Conservation (phyloP, 2,888 invertebrate genomes). For the Drosophila atroscutellata region DNA sequence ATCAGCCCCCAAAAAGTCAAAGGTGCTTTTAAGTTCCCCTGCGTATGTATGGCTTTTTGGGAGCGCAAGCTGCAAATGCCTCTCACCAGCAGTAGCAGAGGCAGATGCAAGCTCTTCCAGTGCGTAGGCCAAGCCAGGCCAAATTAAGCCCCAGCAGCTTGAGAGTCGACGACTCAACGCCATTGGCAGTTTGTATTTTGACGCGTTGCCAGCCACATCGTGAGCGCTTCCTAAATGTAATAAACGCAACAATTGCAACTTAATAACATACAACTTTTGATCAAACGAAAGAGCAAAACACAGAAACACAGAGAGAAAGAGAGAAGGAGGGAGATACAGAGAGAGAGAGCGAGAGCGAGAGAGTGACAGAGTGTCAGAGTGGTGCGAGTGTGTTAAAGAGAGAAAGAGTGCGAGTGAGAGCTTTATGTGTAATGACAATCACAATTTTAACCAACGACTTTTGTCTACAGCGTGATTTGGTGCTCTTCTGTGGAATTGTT, state of each 20-base stretch:
- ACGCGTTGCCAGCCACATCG: constrained; percentile 76
- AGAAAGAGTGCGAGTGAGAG: constrained; percentile 21
- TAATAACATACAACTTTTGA: constrained; percentile 20
- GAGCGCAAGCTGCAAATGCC: constrained; percentile 56
- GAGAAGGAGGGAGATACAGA: constrained; percentile 1
- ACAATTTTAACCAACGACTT: constrained; percentile 25
- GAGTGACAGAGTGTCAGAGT: constrained; percentile 11
- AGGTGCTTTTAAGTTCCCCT: constrained; percentile 51
- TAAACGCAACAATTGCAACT: constrained; percentile 18
- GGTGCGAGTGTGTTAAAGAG: neutral
- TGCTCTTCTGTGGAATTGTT: constrained; percentile 47
- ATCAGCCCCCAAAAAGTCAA: constrained; percentile 45
- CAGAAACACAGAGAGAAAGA: constrained; percentile 10
- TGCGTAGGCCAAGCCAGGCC: constrained; percentile 41
- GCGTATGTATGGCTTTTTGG: constrained; percentile 29
- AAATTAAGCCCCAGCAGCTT: constrained; percentile 16
- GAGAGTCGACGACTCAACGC: constrained; percentile 22
- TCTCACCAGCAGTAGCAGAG: constrained; percentile 18
- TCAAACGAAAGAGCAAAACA: constrained; percentile 13
- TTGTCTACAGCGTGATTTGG: constrained; percentile 31
- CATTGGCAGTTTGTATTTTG: constrained; percentile 74
- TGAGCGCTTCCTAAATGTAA: constrained; percentile 58
- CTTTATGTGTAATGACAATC: constrained; percentile 44
- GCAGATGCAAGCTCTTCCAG: constrained; percentile 59
- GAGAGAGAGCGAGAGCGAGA: constrained; percentile 6